These are phyloP conservation scores for Spodoptera litura DNA, from an alignment of 1,140 invertebrate genomes.

Conservation along the genomic window DNA sequence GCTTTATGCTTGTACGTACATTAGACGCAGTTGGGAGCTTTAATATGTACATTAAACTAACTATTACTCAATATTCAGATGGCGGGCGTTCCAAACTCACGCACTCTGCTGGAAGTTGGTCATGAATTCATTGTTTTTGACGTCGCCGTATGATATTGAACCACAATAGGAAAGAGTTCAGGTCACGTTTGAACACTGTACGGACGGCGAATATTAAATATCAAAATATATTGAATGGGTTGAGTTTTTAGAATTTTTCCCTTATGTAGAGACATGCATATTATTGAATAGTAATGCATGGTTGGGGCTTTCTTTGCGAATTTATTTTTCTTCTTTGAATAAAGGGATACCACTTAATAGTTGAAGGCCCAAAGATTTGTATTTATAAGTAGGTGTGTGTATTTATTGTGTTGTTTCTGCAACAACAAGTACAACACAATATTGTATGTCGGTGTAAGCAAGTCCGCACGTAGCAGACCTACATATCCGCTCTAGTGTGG, in stretches of 20 bases:
- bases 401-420: constrained; percentile 19
- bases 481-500: constrained; percentile 75
- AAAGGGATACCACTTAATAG: neutral
- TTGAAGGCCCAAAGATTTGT: neutral
- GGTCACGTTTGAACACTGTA: constrained; percentile 78
- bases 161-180: constrained; percentile 81
- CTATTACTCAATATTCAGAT: constrained; percentile 77
- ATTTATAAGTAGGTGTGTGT: neutral
- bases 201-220: constrained; percentile 76
- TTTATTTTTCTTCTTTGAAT: neutral
- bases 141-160: constrained; percentile 80
- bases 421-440: constrained; percentile 33
- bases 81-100: constrained; percentile 64
- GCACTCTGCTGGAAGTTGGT: constrained; percentile 75
- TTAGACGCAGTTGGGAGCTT: constrained; percentile 20
- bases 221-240: constrained; percentile 77
- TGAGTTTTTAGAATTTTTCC: constrained; percentile 81
- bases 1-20: neutral
- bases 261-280: constrained; percentile 69
- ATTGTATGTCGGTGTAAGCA: constrained; percentile 44
- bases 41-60: constrained; percentile 57
- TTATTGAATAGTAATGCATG: constrained; percentile 64
- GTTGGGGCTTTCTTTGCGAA: constrained; percentile 17
- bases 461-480: constrained; percentile 66
- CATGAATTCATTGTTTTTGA: constrained; percentile 84